Evolutionary conservation across 2,113 vertebrate genomes (phyloP).

Genomic region (Zosterops lateralis): DNA sequence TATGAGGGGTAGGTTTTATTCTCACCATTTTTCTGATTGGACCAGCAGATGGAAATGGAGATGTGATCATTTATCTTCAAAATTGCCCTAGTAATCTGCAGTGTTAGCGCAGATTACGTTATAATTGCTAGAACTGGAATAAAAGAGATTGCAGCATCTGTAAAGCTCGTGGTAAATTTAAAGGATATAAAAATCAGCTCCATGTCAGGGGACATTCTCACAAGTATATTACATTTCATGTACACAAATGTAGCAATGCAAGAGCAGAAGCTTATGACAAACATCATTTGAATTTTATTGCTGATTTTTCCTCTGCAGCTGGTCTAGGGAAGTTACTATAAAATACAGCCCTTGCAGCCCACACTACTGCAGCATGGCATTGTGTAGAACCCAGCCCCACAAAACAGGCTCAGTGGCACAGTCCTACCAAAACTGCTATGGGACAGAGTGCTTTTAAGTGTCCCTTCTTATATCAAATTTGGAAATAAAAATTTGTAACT

Average conservation of each 20-base stretch:
- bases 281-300: constrained; percentile 64
- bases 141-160: constrained; percentile 65
- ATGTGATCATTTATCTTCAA: constrained; percentile 61
- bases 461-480: neutral
- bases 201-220: constrained; percentile 60
- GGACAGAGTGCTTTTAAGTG: neutral
- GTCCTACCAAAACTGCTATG: neutral
- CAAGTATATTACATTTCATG: constrained; percentile 52
- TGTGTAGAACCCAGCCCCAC: neutral
- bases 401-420: neutral
- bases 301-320: constrained; percentile 60
- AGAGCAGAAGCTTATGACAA: constrained; percentile 64
- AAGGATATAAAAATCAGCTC: constrained; percentile 58
- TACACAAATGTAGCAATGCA: constrained; percentile 43
- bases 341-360: neutral
- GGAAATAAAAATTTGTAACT: neutral
- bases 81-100: constrained; percentile 64
- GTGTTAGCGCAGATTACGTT: constrained; percentile 61
- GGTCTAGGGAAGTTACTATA: constrained; percentile 41
- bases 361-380: fast-evolving
- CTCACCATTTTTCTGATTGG: constrained; percentile 52
- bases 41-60: constrained; percentile 60
- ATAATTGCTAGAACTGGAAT: constrained; percentile 64
- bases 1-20: constrained; percentile 30
- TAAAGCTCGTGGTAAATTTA: constrained; percentile 64